These are phyloP conservation scores for Calephelis virginiensis DNA, from an alignment of 1,140 invertebrate species.

Conservation along the genomic window DNA sequence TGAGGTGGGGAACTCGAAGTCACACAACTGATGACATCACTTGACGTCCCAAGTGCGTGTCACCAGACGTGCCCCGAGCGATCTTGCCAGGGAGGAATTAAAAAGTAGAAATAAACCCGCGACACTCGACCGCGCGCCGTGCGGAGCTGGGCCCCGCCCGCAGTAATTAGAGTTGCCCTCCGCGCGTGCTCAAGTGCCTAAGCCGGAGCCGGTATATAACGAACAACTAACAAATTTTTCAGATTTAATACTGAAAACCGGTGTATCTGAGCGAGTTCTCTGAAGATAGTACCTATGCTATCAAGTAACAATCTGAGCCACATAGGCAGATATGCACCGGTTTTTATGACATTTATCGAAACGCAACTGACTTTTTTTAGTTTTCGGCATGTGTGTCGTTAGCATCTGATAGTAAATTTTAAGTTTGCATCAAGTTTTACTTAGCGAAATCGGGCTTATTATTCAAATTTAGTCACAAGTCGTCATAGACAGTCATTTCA, in stretches of 20 bases:
- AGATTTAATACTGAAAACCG: conserved; percentile 26
- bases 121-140: conserved; percentile 32
- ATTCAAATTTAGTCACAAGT: too few relatives aligned
- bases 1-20: neutral
- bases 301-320: neutral
- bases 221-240: conserved; percentile 36
- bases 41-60: conserved; percentile 25
- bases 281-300: neutral
- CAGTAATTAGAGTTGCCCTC: conserved; percentile 48
- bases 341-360: too few relatives aligned
- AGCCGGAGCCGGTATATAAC: conserved; percentile 28
- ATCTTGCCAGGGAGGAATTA: conserved; percentile 39
- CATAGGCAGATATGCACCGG: too few relatives aligned
- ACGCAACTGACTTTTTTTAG: too few relatives aligned
- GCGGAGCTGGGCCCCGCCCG: conserved; percentile 33
- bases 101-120: conserved; percentile 43
- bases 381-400: too few relatives aligned
- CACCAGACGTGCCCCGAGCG: conserved; percentile 24
- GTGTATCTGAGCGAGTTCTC: conserved; percentile 4
- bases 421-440: too few relatives aligned
- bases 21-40: conserved; percentile 22
- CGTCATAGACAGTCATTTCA: too few relatives aligned
- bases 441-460: too few relatives aligned
- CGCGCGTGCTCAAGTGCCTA: conserved; percentile 52
- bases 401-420: too few relatives aligned